Evolutionary conservation across 2,113 vertebrate genomes (phyloP).

Genomic region (Calidris pygmaea): DNA sequence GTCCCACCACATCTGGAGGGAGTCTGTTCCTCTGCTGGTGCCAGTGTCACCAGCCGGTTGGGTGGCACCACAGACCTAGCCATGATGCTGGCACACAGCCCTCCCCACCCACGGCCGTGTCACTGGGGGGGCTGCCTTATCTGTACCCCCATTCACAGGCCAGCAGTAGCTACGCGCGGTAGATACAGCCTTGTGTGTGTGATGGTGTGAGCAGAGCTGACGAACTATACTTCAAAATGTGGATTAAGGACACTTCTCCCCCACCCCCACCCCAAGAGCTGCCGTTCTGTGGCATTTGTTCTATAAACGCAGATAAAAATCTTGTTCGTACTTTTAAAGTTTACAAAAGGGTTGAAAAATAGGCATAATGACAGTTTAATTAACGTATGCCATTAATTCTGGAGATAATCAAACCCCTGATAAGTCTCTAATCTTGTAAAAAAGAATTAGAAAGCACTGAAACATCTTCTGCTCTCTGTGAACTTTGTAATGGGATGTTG

Average conservation of each 20-base stretch:
- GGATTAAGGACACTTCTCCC: not conserved
- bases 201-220: not conserved
- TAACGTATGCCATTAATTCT: not conserved
- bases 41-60: accelerated
- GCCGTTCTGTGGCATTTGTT: not conserved
- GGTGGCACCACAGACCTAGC: accelerated
- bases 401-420: not conserved
- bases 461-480: slow-evolving; percentile 14
- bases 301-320: slow-evolving; percentile 35
- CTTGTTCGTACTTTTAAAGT: not conserved
- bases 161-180: not conserved
- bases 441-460: slow-evolving; percentile 28
- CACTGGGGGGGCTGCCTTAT: not conserved
- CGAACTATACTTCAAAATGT: not conserved
- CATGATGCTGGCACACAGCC: accelerated
- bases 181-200: not conserved
- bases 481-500: slow-evolving; percentile 18
- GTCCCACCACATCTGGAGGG: not conserved
- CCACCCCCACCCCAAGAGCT: too few relatives aligned
- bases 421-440: slow-evolving; percentile 26
- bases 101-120: accelerated
- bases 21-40: accelerated
- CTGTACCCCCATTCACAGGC: not conserved
- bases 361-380: slow-evolving; percentile 29
- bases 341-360: slow-evolving; percentile 1